Percentiles rank a stretch among this genome's conserved stretches.
Conservation (phyloP, 92 coral and sea anemone species). For the Epizoanthus scotinus region DNA sequence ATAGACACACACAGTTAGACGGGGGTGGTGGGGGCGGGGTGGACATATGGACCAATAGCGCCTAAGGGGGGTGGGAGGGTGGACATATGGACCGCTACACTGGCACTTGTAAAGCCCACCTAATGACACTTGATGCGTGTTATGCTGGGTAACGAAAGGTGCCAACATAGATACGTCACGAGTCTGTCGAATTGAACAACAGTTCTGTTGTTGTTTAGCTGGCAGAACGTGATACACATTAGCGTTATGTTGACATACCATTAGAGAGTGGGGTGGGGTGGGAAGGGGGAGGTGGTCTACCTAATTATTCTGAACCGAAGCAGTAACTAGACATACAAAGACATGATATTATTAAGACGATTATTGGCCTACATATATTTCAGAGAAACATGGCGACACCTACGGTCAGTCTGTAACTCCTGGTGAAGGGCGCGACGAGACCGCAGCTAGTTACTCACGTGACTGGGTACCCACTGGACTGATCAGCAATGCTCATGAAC, state of each 20-base stretch:
- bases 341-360: background rate
- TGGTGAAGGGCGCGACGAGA: background rate
- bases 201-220: background rate
- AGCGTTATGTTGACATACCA: background rate
- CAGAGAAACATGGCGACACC: constrained; percentile 1
- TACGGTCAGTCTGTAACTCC: background rate
- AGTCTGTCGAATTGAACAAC: background rate
- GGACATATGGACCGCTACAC: too few species aligned
- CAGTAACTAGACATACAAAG: too few species aligned
- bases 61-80: too few species aligned
- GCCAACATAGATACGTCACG: background rate
- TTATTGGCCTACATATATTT: background rate
- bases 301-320: too few species aligned
- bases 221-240: too few species aligned
- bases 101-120: background rate
- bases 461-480: background rate
- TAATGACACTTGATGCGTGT: background rate
- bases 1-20: too few species aligned
- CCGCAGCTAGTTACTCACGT: background rate
- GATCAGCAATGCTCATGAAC: background rate
- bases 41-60: too few species aligned
- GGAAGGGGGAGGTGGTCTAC: too few species aligned
- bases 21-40: too few species aligned
- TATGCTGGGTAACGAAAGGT: background rate
- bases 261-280: too few species aligned